Conservation (phyloP, 2,888 invertebrate species). For the Isoperla grammatica region DNA sequence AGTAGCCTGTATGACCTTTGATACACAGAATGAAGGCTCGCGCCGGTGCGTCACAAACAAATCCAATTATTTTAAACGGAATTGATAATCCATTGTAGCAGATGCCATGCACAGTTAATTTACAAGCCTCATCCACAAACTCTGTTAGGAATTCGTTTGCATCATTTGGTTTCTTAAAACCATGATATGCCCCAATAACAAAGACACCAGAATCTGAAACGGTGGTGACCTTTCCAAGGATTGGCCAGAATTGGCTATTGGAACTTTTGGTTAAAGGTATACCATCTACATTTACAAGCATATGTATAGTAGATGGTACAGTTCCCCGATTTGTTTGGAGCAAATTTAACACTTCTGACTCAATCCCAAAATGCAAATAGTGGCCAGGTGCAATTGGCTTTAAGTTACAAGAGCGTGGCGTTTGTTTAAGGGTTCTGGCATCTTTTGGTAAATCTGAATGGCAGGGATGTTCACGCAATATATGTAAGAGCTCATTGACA, state of each 20-base stretch:
- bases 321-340: too few species aligned
- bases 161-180: constrained; percentile 25
- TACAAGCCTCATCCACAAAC: constrained; percentile 23
- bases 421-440: too few species aligned
- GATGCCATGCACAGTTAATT: constrained; percentile 12
- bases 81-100: not conserved
- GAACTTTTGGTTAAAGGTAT: constrained; percentile 29
- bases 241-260: constrained; percentile 29
- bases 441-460: too few species aligned
- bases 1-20: constrained; percentile 23
- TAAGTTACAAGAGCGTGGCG: not conserved
- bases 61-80: constrained; percentile 17
- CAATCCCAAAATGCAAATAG: too few species aligned
- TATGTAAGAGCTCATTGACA: too few species aligned
- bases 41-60: constrained; percentile 29
- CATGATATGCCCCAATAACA: constrained; percentile 25
- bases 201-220: not conserved
- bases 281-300: constrained; percentile 25
- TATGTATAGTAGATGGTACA: not conserved
- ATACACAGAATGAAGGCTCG: constrained; percentile 25
- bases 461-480: too few species aligned
- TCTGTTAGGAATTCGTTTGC: constrained; percentile 19
- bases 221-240: constrained; percentile 19
- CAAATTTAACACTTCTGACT: too few species aligned
- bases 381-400: not conserved